These are phyloP conservation scores for Spatulosminthurus flaviceps DNA, from an alignment of 2,888 invertebrate species.

Conservation along the genomic window DNA sequence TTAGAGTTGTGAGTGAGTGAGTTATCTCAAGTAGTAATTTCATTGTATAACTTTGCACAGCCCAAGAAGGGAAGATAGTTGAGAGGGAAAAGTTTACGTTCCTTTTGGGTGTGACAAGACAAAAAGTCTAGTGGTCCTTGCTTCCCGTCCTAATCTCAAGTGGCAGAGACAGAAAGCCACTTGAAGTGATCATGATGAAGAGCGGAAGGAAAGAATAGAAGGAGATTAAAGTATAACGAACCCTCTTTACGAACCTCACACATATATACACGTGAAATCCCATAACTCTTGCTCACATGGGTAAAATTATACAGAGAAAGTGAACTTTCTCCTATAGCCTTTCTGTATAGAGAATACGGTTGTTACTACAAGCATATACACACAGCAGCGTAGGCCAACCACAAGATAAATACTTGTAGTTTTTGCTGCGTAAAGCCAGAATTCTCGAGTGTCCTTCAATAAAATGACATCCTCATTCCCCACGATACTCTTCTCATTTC, in stretches of 20 bases:
- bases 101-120: constrained; percentile 24
- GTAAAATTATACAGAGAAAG: too few relatives aligned
- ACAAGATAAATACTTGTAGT: constrained; percentile 13
- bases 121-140: constrained; percentile 17
- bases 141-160: constrained; percentile 24
- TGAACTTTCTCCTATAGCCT: too few relatives aligned
- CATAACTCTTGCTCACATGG: too few relatives aligned
- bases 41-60: too few relatives aligned
- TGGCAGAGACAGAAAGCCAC: constrained; percentile 24
- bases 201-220: constrained; percentile 18
- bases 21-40: not conserved
- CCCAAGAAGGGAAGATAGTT: too few relatives aligned
- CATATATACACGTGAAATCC: too few relatives aligned
- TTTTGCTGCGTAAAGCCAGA: constrained; percentile 12
- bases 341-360: too few relatives aligned
- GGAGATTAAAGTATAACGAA: not conserved
- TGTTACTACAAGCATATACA: not conserved
- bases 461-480: constrained; percentile 18
- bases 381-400: not conserved
- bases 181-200: constrained; percentile 33
- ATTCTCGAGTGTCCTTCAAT: constrained; percentile 14
- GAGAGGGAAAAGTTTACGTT: constrained; percentile 3
- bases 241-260: too few relatives aligned
- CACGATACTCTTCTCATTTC: not conserved
- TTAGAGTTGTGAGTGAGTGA: not conserved